Conservation (phyloP, 2,888 invertebrate species). For the Hydriomena furcata region DNA sequence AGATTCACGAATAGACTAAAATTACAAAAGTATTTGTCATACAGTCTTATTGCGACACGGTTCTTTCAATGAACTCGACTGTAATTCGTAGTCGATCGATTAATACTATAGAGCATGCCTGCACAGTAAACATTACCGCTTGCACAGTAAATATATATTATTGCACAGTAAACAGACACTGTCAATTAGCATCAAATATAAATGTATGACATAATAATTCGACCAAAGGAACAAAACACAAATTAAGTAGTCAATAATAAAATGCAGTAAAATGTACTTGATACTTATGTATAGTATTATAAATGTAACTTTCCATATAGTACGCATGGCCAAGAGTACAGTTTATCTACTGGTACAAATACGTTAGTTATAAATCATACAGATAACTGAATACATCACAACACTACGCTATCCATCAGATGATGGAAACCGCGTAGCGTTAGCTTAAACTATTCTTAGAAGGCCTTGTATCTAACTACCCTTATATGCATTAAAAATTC, state of each 20-base stretch:
- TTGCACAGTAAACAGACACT: constrained; percentile 3
- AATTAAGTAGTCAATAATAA: constrained; percentile 46
- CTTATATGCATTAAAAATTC: constrained; percentile 80
- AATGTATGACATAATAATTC: constrained; percentile 51
- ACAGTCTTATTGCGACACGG: constrained; percentile 21
- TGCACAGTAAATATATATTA: constrained; percentile 1
- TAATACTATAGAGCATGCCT: neutral
- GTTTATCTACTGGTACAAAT: constrained; percentile 47
- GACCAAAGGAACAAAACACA: constrained; percentile 48
- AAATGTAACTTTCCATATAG: constrained; percentile 55
- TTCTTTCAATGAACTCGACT: constrained; percentile 13
- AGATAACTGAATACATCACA: constrained; percentile 61
- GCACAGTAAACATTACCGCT: neutral
- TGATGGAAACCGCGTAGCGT: constrained; percentile 58
- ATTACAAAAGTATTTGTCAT: constrained; percentile 20
- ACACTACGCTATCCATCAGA: constrained; percentile 59
- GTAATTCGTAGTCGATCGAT: constrained; percentile 6
- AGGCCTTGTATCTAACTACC: constrained; percentile 80
- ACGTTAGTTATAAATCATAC: constrained; percentile 49
- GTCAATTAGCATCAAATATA: constrained; percentile 36
- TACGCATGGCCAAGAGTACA: constrained; percentile 59
- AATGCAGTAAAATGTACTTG: constrained; percentile 59
- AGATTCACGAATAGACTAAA: constrained; percentile 17
- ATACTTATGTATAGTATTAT: constrained; percentile 40
- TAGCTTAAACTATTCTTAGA: constrained; percentile 67